Base-by-base conservation (phyloP, 2,888 invertebrate species). In the Drosophila stalkeri region DNA sequence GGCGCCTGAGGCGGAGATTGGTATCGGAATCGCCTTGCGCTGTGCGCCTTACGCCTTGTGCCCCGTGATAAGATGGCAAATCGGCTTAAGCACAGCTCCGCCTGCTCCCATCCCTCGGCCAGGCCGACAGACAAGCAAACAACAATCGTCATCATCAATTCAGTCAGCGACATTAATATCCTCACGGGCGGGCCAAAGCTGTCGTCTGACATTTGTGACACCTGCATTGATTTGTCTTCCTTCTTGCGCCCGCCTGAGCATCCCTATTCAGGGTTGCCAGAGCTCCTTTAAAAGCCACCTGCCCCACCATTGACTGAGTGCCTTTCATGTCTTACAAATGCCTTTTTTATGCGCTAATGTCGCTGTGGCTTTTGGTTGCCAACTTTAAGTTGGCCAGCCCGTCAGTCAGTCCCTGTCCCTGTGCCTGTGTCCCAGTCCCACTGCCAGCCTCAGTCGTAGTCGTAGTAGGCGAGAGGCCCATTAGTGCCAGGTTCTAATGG, bases 121-220 rank as follows among this genome's bases (percentile, higher is more conserved):
- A 5, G 12, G 37, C 54, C 49, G 41, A 72, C 64, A 64, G 60
- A 64, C 52, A 64, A 52, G 47, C 54, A 44, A 64, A 81, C 86
- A 86, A 81, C 80, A 84, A 84, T 89, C 86, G 86, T 82, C 86
- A 89, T 86, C 86, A 86, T 86, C 89, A 86, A 86, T 86, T 86
- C 86, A 84, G 88, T 88, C 78, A 77, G 86, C 85, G 89, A 89
- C 89, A 87, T 87, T 87, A 89, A 87, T 87, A 89, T 87, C 86
- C 85, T 75, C 62, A 56, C 64, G 72, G 68, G 62, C 61, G 72
- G 65, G 41, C 83, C 75, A 74, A 87, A 85, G 87, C 89, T 80
- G 89, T 89, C 83, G 83, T 81, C 89, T 87, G 89, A 89, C 88
- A 87, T 89, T 88, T 88, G 87, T 88, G 87, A 89, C 87, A 88